Base-by-base conservation (phyloP, 2,888 invertebrate genomes). In the Lithophane ornitopus region DNA sequence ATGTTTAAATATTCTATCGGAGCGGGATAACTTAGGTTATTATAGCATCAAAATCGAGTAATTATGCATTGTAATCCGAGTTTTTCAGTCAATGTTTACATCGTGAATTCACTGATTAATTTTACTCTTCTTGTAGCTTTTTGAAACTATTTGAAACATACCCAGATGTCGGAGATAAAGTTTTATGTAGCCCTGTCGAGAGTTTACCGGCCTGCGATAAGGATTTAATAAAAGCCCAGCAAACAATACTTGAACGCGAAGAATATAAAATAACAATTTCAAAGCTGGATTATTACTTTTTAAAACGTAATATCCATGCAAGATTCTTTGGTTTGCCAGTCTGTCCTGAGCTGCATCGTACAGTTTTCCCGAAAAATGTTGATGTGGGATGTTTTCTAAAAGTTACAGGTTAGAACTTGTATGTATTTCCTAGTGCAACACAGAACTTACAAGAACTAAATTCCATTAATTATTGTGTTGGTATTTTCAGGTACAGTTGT, bases 361-460 rank as follows among this genome's bases (percentile, higher is more conserved):
- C 97, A 26, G 94, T 96, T 61, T 97, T 98, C 88, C 98, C 98
- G 0, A 97, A 97, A 85, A 97, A 97, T 92, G 97, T 97, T 76
- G 98, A 98, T 94, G 94, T 98, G 87, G 98, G 97, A 85, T 97
- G 97, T 88, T 98, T 98, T 94, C 92, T 98, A 74, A 98, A 98
- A 93, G 96, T 98, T 46, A 97, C 98, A 90, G 98, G 98, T 95
- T 95, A 86, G 87, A 75, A 75, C 49, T 46, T 52, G 72, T 62
- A 22, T 16, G 28, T 2, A 11, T 56, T 71, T 34, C 28, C 0
- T 28, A 44, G 28, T 56, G 56, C 16, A 69, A 52, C 2, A 41
- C 1, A 26, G 3, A 28, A 44, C 28, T 54, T 2, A 34, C 11
- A 7, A 26, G 0, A n/a, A 41, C 19, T 41, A 14, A 26, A 26